A percentile compares a stretch with the other conserved stretches of the same genome.
These are phyloP conservation scores for Takifugu flavidus DNA, from an alignment of 2,113 vertebrate genomes.

Conservation along the genomic window DNA sequence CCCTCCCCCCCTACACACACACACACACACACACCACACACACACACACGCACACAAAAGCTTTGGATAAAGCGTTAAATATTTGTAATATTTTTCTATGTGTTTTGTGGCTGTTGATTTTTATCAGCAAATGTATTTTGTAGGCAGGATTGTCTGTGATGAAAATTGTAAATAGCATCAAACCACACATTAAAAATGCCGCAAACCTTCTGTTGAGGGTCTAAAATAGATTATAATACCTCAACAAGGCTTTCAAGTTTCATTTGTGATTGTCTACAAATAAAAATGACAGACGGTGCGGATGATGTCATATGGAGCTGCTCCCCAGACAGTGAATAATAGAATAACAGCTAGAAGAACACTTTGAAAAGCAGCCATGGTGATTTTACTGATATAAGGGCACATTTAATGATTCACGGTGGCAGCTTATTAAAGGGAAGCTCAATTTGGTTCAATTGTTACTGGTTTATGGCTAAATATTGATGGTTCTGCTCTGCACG, in stretches of 20 bases:
- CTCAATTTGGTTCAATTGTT: neutral
- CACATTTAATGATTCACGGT: constrained; percentile 41
- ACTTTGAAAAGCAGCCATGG: constrained; percentile 32
- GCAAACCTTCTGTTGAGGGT: neutral
- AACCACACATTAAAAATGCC: neutral
- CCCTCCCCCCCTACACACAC: no score
- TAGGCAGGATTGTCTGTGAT: no score
- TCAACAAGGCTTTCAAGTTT: constrained; percentile 1
- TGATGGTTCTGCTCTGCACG: no score
- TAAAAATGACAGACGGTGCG: constrained; percentile 16
- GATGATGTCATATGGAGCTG: constrained; percentile 47
- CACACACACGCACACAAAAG: no score
- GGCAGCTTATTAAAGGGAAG: constrained; percentile 8
- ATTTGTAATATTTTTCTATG: no score
- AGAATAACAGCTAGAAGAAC: constrained; percentile 40
- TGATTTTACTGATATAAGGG: constrained; percentile 40
- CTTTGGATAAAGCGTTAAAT: no score
- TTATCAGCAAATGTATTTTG: no score
- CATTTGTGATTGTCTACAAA: constrained; percentile 22
- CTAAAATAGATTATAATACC: constrained; percentile 3
- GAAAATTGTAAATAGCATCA: no score
- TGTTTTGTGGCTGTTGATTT: no score
- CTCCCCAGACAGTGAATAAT: constrained; percentile 50
- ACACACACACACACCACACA: no score
- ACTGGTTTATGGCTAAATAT: no score